Base-by-base conservation (phyloP, 2,888 invertebrate species). In the Galerucella calmariensis region DNA sequence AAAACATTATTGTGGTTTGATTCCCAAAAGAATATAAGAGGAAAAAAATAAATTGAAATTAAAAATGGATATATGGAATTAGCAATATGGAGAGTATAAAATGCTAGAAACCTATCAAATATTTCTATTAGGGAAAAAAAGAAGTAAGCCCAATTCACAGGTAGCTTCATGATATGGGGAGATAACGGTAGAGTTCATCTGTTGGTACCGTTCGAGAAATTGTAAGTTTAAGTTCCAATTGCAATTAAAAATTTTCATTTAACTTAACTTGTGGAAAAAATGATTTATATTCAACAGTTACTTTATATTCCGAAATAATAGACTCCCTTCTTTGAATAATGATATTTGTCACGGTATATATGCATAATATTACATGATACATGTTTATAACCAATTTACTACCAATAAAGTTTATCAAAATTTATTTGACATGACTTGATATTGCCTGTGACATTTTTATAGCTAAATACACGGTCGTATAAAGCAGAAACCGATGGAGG, bases 381-480 rank as follows among this genome's bases (percentile, higher is more conserved):
- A 73, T 74, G 73, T 72, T 73, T 74, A 67, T 63, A 69, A 75
- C 73, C 77, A 75, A 77, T 77, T 77, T 77, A 69, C 69, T 69
- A 56, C n/a, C 59, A 74, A 67, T 74, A 53, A 62, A 67, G 67
- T 71, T 71, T 62, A 24, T 56, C 20, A 20, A 27, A 63, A 69
- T 67, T 70, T 53, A 70, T 66, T 14, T 10, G 56, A 56, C 20
- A 56, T 9, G 9, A 20, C 16, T 56, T 20, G n/a, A n/a, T 16
- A 56, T 16, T 56, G 56, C 56, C 9, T 53, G n/a, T 16, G 24
- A 67, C 35, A 53, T 41, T 51, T 51, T 66, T 66, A 66, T 24
- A 27, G 24, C 27, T n/a, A 41, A 24, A 46, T 27, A n/a, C 5
- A 20, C 35, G 35, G 35, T 9, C 35, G 8, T 9, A 41, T 41